Conservation (phyloP, 2,888 invertebrate species). For the Imbricaverruca yamaguchii region DNA sequence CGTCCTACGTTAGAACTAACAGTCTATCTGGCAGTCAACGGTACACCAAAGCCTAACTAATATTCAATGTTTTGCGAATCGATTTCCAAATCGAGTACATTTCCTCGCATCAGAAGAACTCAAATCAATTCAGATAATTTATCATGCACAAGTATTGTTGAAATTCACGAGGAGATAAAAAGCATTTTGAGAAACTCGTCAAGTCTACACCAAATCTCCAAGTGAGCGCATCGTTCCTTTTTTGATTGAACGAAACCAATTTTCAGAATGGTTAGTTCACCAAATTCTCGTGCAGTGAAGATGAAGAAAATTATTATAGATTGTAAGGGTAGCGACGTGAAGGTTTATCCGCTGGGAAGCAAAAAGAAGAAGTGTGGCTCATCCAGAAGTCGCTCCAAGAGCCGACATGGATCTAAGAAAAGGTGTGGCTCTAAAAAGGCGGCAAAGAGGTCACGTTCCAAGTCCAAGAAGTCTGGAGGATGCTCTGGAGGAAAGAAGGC, state of each 20-base stretch:
- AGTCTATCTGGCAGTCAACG: no score
- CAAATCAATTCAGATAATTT: background rate
- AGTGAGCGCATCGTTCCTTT: background rate
- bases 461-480: background rate
- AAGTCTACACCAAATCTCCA: background rate
- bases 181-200: background rate
- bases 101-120: background rate
- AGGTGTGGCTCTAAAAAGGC: background rate
- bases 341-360: background rate
- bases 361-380: background rate
- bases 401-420: background rate
- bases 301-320: constrained; percentile 1
- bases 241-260: background rate
- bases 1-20: no score
- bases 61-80: no score
- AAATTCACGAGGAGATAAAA: background rate
- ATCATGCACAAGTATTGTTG: constrained; percentile 2
- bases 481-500: background rate
- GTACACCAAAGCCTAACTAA: no score
- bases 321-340: background rate
- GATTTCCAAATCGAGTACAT: no score
- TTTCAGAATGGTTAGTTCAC: background rate
- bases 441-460: background rate
- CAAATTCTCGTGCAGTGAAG: background rate
- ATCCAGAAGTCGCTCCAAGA: background rate